Conservation (phyloP, 2,888 invertebrate species). For the Hirudinaria manillensis region DNA sequence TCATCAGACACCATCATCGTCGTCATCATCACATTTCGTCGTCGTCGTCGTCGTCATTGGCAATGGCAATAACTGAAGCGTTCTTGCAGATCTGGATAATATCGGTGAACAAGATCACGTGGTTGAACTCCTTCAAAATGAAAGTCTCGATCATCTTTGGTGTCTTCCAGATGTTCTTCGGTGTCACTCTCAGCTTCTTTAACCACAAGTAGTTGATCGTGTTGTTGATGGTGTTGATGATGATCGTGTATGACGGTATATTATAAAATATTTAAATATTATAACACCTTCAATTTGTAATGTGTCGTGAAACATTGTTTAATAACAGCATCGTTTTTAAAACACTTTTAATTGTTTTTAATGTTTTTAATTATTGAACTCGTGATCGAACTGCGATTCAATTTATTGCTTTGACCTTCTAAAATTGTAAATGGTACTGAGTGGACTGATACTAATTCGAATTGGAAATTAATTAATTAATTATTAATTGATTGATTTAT, state of each 20-base stretch:
- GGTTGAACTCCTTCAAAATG: slow-evolving; percentile 92
- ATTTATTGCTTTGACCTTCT: too few relatives aligned
- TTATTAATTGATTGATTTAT: too few relatives aligned
- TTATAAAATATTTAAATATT: not conserved
- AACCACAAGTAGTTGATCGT: slow-evolving; percentile 52
- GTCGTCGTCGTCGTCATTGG: not conserved
- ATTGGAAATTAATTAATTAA: too few relatives aligned
- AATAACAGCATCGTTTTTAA: too few relatives aligned
- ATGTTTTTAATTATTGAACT: too few relatives aligned
- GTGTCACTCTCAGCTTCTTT: slow-evolving; percentile 68
- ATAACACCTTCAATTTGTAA: too few relatives aligned
- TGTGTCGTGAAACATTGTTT: too few relatives aligned
- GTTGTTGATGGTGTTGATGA: not conserved
- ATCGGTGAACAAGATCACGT: slow-evolving; percentile 79
- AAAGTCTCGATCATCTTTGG: slow-evolving; percentile 88
- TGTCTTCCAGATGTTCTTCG: slow-evolving; percentile 92
- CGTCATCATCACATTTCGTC: not conserved
- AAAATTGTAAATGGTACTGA: too few relatives aligned
- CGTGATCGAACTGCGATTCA: too few relatives aligned
- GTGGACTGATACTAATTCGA: too few relatives aligned
- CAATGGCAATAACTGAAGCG: not conserved
- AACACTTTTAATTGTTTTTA: not conserved
- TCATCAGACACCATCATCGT: not conserved
- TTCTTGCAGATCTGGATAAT: slow-evolving; percentile 61
- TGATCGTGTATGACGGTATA: not conserved